Evolutionary conservation across 1,140 invertebrate species (phyloP).

Genomic region (Caenorhabditis brenneri): DNA sequence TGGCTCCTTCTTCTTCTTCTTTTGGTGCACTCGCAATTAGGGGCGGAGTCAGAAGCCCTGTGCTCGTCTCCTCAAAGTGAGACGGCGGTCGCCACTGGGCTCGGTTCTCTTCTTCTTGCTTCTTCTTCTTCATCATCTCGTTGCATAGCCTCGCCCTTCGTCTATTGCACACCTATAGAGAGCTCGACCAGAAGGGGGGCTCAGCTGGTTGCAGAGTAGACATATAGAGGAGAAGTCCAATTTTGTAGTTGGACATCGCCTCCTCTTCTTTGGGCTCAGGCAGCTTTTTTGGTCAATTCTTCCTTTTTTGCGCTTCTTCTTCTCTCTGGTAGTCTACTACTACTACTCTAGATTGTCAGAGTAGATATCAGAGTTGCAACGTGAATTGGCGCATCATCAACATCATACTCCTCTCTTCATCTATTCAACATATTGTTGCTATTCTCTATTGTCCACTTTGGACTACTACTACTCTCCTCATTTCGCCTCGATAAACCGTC

Average conservation of each 20-base stretch:
- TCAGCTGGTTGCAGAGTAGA: neutral
- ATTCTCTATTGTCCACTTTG: constrained; percentile 27
- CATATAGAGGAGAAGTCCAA: constrained; percentile 36
- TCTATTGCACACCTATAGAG: constrained; percentile 42
- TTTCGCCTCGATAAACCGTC: constrained; percentile 30
- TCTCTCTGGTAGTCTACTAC: neutral
- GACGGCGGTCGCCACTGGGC: neutral
- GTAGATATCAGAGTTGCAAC: constrained; percentile 16
- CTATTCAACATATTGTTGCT: neutral
- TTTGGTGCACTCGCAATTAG: constrained; percentile 32
- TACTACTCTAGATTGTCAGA: constrained; percentile 5
- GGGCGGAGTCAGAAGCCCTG: constrained; percentile 34
- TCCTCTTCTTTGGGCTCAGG: neutral
- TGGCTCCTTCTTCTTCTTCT: neutral
- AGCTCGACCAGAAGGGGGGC: neutral
- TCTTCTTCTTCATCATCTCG: too few species aligned
- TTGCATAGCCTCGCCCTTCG: constrained; percentile 32
- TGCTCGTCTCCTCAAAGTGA: constrained; percentile 15
- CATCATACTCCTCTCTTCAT: neutral
- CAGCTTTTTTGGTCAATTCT: constrained; percentile 13
- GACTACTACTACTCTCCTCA: neutral
- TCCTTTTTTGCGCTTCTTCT: neutral
- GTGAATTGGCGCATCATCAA: neutral
- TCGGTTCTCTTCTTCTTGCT: constrained; percentile 12
- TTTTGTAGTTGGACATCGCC: constrained; percentile 21